Evolutionary conservation across 2,888 invertebrate genomes (phyloP).

Genomic region (Volucella inflata): DNA sequence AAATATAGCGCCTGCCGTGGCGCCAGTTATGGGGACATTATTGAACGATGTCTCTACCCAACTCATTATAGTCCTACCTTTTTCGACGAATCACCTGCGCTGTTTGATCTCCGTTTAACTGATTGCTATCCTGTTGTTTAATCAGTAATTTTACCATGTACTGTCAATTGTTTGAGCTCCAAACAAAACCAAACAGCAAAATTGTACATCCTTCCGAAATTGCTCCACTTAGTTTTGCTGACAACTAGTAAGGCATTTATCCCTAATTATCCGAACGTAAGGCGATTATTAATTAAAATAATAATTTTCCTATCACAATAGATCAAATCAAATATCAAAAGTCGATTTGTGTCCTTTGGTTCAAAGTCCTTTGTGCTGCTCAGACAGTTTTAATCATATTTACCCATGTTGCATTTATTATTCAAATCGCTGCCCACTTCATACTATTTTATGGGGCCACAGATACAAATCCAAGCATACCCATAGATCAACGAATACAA

Average conservation of each 20-base stretch:
- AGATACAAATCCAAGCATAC: background rate
- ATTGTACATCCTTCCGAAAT: too few species aligned
- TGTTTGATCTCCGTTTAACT: too few species aligned
- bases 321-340: constrained; percentile 10
- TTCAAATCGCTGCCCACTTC: constrained; percentile 54
- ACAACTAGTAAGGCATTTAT: background rate
- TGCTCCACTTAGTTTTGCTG: too few species aligned
- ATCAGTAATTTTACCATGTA: too few species aligned
- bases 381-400: constrained; percentile 39
- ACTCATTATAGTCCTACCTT: too few species aligned
- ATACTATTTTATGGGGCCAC: constrained; percentile 31
- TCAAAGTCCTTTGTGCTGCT: background rate
- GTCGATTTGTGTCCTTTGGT: constrained; percentile 12
- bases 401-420: constrained; percentile 50
- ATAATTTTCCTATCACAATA: background rate
- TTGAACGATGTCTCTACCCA: too few species aligned
- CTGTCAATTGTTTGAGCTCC: too few species aligned
- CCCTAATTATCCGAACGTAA: background rate
- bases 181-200: too few species aligned
- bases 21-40: too few species aligned
- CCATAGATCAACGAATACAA: background rate
- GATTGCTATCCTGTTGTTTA: too few species aligned
- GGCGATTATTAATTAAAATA: constrained; percentile 26
- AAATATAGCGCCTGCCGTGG: too few species aligned
- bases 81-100: too few species aligned